Evolutionary conservation across 2,888 invertebrate genomes (phyloP).

Genomic region (Therioaphis trifolii): DNA sequence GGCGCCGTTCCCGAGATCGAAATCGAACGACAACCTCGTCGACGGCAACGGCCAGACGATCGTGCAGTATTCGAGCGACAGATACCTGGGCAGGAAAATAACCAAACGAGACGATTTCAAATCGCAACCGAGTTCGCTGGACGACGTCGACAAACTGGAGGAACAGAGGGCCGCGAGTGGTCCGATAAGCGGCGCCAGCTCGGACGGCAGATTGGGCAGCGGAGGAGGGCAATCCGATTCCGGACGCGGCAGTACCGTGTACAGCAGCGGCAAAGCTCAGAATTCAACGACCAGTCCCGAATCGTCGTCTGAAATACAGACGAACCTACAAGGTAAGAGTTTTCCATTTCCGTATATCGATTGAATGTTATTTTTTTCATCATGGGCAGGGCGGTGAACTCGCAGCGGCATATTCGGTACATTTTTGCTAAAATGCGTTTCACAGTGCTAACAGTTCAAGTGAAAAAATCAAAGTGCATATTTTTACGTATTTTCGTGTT

Average conservation of each 20-base stretch:
- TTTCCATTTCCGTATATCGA: too few relatives aligned
- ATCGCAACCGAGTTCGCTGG: conserved; percentile 59
- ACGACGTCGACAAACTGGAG: conserved; percentile 53
- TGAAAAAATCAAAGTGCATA: too few relatives aligned
- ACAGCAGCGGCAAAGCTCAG: conserved; percentile 77
- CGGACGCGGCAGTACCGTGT: conserved; percentile 83
- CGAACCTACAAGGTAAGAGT: conserved; percentile 67
- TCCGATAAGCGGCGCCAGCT: conserved; percentile 70
- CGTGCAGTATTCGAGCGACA: conserved; percentile 53
- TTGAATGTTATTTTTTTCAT: too few relatives aligned
- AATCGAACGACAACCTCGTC: conserved; percentile 53
- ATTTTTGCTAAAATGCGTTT: too few relatives aligned
- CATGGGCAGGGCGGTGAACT: too few relatives aligned
- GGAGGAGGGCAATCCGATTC: conserved; percentile 77
- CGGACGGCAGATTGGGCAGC: conserved; percentile 79
- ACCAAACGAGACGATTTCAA: conserved; percentile 56
- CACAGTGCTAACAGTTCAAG: too few relatives aligned
- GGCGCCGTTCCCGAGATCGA: conserved; percentile 47
- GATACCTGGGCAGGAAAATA: conserved; percentile 52
- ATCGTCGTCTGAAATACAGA: conserved; percentile 71
- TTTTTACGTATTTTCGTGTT: too few relatives aligned
- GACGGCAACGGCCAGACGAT: conserved; percentile 33
- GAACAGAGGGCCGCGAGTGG: conserved; percentile 59
- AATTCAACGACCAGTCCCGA: conserved; percentile 72
- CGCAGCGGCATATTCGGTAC: too few relatives aligned